A percentile compares a stretch with the other conserved stretches of the same genome.
phyloP scores from a whole-genome alignment of 30 jellyfish, hydroid and myxozoan genomes.

The Euphysa ruthae region DNA sequence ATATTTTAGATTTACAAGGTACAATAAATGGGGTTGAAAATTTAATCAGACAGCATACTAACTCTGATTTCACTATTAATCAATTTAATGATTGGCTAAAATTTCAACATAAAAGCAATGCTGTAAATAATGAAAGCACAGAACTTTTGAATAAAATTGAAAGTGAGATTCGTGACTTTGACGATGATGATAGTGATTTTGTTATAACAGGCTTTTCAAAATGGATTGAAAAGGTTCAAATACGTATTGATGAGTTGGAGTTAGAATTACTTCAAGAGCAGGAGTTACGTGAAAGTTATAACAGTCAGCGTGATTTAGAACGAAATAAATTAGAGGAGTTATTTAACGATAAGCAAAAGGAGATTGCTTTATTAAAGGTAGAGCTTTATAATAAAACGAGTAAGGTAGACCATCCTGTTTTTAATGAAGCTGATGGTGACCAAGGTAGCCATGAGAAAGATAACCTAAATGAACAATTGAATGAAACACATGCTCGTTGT shows the following conservation, averaged over 20 bases:
- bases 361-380: constrained; percentile 21
- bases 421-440: not conserved
- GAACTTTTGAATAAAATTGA: constrained; percentile 10
- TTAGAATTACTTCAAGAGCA: constrained; percentile 22
- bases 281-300: constrained; percentile 8
- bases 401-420: not conserved
- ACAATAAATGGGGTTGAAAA: not conserved
- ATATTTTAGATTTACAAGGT: not conserved
- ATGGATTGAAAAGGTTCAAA: constrained; percentile 28
- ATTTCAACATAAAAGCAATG: not conserved
- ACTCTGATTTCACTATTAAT: not conserved
- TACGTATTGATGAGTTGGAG: constrained; percentile 29
- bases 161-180: constrained; percentile 25
- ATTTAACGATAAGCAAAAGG: constrained; percentile 26
- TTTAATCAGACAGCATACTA: not conserved
- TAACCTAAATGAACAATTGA: constrained; percentile 17
- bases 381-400: constrained; percentile 24
- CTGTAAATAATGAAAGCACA: not conserved
- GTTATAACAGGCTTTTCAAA: not conserved
- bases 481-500: constrained; percentile 28
- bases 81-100: not conserved
- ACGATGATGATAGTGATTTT: constrained; percentile 14
- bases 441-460: too few species aligned
- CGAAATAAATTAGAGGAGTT: constrained; percentile 21
- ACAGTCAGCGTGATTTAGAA: constrained; percentile 12